Base-by-base conservation (phyloP, 2,113 vertebrate species). In the Taxidea taxus region DNA sequence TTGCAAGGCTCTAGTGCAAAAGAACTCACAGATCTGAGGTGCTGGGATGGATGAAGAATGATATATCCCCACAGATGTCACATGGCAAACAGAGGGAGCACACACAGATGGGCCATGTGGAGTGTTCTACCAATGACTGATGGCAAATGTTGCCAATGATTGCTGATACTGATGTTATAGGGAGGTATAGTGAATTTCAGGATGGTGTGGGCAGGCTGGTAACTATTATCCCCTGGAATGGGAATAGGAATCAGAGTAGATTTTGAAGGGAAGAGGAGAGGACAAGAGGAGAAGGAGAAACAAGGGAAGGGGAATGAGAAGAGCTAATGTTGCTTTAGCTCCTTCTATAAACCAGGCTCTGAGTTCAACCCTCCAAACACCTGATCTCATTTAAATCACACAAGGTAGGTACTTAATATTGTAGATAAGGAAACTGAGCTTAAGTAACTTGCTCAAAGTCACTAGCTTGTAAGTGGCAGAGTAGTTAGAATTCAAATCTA, bases 131-230 rank as follows among this genome's bases (percentile, higher is more conserved):
- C 13, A 25, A 51, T 18, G 37, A 15, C 16, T 42, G 31, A 15
- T 25, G 49, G n/a, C 20, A 60, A 13, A 13, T 13, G 14, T 56
- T 74, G 11, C 37, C 27, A n/a, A 51, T 31, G 13, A 15, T 20
- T 2, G 3, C 44, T 10, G 14, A 21, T 15, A 27, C 0, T 15
- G 1, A 31, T 10, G 4, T 21, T 68, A 2, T 29, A 31, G 80
- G 39, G 51, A 15, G n/a, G 15, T 10, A 21, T 0, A 37, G 3
- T 91, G 62, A 88, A 16, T 87, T 49, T 21, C 34, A 12, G 42
- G 31, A 21, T n/a, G 29, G 10, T 9, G 13, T 54, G 39, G 3
- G 16, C 10, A 62, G 77, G 14, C 49, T 81, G 31, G 23, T 51
- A 68, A 37, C 14, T 34, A 6, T 74, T 37, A 77, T 16, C 64